phyloP scores from a whole-genome alignment of 2,113 vertebrate species.

The Chrysochloris asiatica region DNA sequence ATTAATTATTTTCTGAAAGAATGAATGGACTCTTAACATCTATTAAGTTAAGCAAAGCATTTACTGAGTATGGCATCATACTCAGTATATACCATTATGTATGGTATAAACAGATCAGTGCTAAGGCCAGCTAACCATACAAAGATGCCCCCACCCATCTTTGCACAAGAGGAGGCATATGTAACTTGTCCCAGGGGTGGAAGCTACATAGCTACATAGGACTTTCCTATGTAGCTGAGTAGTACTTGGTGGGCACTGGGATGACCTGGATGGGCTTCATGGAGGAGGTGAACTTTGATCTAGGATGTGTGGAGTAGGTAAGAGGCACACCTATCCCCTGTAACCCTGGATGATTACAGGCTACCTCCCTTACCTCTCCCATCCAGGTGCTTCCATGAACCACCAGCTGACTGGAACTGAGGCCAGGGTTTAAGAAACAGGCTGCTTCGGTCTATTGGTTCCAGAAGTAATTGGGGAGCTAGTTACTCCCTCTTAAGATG shows the following conservation, averaged over 20 bases:
- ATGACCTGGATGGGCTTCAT: background rate
- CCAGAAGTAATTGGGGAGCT: background rate
- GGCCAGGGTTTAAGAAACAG: background rate
- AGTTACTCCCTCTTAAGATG: conserved; percentile 14
- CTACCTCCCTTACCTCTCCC: background rate
- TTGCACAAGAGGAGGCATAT: background rate
- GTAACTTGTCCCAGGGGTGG: background rate
- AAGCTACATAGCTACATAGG: background rate
- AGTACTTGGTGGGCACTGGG: background rate
- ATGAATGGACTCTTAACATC: background rate
- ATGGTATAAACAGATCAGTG: background rate
- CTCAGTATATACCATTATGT: too few relatives aligned
- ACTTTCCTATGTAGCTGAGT: background rate
- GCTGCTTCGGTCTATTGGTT: background rate
- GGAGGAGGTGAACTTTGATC: background rate
- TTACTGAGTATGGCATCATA: background rate
- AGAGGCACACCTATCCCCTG: background rate
- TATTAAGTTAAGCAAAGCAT: background rate
- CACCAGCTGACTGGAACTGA: background rate
- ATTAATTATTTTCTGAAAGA: background rate
- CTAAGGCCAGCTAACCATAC: background rate
- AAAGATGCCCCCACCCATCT: background rate
- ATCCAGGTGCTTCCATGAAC: background rate
- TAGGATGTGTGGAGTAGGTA: too few relatives aligned
- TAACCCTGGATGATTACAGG: background rate